phyloP scores from a whole-genome alignment of 1,140 invertebrate genomes.

The Pseudomyrmex gracilis region DNA sequence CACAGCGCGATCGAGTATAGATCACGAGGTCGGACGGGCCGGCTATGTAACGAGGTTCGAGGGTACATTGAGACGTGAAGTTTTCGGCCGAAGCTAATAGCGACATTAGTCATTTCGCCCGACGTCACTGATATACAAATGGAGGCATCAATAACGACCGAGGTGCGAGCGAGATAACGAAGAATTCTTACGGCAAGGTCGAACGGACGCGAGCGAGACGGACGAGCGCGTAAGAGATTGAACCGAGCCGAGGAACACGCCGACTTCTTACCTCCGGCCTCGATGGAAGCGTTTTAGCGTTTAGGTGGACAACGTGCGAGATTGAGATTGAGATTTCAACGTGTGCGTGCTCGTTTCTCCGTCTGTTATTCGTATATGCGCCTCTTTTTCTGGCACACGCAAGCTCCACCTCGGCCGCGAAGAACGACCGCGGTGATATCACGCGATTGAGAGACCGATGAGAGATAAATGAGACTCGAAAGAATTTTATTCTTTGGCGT shows the following conservation, averaged over 20 bases:
- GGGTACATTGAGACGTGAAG: conserved; percentile 76
- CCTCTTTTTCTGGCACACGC: background rate
- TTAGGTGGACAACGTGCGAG: conserved; percentile 70
- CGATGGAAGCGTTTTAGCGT: conserved; percentile 73
- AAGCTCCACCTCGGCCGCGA: background rate
- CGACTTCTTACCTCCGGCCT: background rate
- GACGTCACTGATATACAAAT: conserved; percentile 81
- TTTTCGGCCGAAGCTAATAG: conserved; percentile 79
- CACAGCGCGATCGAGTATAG: background rate
- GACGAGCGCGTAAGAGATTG: conserved; percentile 51
- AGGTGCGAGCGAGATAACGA: conserved; percentile 55
- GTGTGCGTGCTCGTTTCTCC: background rate
- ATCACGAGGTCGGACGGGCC: conserved; percentile 13
- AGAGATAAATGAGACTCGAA: conserved; percentile 68
- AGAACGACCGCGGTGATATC: background rate
- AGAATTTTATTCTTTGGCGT: conserved; percentile 66
- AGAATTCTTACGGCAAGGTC: conserved; percentile 56
- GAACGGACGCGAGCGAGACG: conserved; percentile 46
- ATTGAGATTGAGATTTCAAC: conserved; percentile 77
- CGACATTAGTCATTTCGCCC: conserved; percentile 82
- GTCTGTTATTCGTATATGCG: background rate
- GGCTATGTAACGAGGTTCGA: conserved; percentile 53
- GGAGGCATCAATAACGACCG: conserved; percentile 81
- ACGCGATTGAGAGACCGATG: conserved; percentile 60
- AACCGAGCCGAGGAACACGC: conserved; percentile 51